phyloP scores from a whole-genome alignment of 2,113 vertebrate genomes.

The Orycteropus afer region DNA sequence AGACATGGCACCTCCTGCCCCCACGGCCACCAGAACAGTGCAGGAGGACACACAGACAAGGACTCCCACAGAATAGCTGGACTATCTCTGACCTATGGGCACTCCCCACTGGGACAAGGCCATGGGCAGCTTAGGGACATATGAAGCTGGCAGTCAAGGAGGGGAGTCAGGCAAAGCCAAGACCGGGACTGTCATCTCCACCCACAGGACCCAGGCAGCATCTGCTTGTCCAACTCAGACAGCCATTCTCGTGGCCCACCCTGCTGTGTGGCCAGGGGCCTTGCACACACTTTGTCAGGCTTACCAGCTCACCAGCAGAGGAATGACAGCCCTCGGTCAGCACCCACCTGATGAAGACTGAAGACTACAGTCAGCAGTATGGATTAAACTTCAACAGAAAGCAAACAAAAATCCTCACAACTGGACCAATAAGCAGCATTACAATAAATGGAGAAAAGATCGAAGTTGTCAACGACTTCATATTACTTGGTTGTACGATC shows the following conservation, averaged over 20 bases:
- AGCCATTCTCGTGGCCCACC: background rate
- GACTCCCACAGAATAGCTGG: background rate
- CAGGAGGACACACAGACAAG: rapidly evolving
- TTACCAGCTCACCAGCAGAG: background rate
- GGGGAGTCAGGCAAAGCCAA: background rate
- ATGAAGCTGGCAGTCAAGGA: background rate
- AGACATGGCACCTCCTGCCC: background rate
- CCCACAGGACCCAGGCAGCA: background rate
- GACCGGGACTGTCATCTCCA: no score
- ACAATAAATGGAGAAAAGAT: no score
- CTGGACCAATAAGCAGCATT: no score
- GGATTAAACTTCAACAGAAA: no score
- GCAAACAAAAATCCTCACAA: no score
- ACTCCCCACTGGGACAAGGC: background rate
- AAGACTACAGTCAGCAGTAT: no score
- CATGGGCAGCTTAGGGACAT: background rate
- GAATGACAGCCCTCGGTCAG: background rate
- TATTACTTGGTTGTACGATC: no score
- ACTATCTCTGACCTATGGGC: background rate
- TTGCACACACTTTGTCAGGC: background rate
- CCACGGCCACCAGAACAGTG: background rate
- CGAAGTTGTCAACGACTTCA: no score
- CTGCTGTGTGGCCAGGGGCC: background rate
- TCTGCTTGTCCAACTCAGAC: background rate
- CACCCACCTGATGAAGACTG: no score